A percentile compares a stretch with the other conserved stretches of the same genome.
Evolutionary conservation across 1,140 invertebrate genomes (phyloP).

Genomic region (Leptopilina clavipes): DNA sequence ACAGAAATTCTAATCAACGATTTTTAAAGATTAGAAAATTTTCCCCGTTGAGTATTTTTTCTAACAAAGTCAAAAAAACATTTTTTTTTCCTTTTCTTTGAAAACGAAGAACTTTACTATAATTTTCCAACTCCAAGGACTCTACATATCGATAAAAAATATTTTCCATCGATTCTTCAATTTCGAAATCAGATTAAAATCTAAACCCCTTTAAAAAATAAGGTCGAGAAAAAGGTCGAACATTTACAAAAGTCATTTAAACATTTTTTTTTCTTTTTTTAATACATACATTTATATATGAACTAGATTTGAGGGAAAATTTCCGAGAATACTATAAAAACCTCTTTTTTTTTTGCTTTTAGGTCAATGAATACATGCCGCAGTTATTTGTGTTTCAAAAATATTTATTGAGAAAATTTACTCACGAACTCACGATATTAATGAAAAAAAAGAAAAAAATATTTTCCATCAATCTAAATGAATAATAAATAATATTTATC

Average conservation of each 20-base stretch:
- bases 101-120: no score
- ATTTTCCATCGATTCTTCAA: neutral
- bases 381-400: neutral
- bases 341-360: neutral
- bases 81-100: no score
- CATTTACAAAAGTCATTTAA: neutral
- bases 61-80: no score
- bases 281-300: neutral
- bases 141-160: neutral
- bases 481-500: no score
- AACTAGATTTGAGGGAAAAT: neutral
- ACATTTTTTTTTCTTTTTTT: neutral
- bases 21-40: no score
- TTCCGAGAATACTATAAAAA: neutral
- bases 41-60: no score
- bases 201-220: neutral
- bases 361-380: neutral
- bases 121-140: no score
- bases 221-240: neutral
- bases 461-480: neutral
- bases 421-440: neutral
- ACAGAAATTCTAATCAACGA: no score
- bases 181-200: slow-evolving; percentile 1
- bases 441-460: neutral
- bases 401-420: slow-evolving; percentile 1